These are phyloP conservation scores for Aleiodes sp. DNA, from an alignment of 1,140 invertebrate species.

Conservation along the genomic window DNA sequence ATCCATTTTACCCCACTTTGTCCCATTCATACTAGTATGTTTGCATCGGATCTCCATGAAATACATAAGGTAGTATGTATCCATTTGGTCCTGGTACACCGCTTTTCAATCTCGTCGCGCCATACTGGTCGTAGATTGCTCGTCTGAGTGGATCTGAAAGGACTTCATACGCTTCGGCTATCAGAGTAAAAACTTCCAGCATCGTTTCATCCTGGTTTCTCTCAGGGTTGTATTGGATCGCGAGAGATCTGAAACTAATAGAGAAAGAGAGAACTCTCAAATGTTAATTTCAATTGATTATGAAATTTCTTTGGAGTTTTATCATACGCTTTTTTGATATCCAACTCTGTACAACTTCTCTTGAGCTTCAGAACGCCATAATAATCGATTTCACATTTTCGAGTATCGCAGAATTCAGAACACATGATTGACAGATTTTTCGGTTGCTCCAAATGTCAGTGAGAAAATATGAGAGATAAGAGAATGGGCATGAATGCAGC, in stretches of 20 bases:
- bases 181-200: slow-evolving; percentile 53
- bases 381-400: slow-evolving; percentile 76
- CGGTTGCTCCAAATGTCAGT: background rate
- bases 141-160: slow-evolving; percentile 75
- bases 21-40: slow-evolving; percentile 74
- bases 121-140: slow-evolving; percentile 90
- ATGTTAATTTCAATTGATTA: slow-evolving; percentile 40
- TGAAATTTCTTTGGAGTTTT: background rate
- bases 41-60: slow-evolving; percentile 83
- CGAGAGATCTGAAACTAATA: slow-evolving; percentile 73
- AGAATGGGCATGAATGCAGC: slow-evolving; percentile 30
- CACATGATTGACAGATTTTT: slow-evolving; percentile 29
- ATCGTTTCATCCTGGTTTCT: slow-evolving; percentile 45
- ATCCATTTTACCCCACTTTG: too few species aligned
- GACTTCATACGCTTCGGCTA: slow-evolving; percentile 84
- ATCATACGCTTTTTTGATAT: slow-evolving; percentile 78
- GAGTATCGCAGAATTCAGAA: slow-evolving; percentile 18
- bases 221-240: slow-evolving; percentile 73
- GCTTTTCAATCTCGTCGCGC: slow-evolving; percentile 86
- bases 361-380: slow-evolving; percentile 79
- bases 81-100: slow-evolving; percentile 72
- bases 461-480: slow-evolving; percentile 10
- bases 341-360: slow-evolving; percentile 72
- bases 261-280: slow-evolving; percentile 52
- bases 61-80: slow-evolving; percentile 79